Evolutionary conservation across 2,888 invertebrate genomes (phyloP), one percentile per base, ranked within the genome.

Genomic region (Nemapogon koenigi): DNA sequence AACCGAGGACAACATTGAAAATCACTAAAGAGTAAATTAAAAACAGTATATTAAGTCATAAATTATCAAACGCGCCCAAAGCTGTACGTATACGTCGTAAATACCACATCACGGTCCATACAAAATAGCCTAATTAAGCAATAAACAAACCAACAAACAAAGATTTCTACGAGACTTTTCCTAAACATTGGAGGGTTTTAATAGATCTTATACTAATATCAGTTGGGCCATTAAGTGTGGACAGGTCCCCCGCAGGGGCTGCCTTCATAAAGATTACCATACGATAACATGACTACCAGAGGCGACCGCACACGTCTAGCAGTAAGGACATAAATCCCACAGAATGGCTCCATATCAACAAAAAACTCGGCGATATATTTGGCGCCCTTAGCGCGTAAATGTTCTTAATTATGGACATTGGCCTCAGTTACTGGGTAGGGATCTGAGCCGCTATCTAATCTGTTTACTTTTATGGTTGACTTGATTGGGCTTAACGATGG

Each of bases 81-180:
- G 45, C 52, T 56, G 59, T 63, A 66, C 60, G n/a, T n/a, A n/a
- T 58, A 54, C 65, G 69, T 72, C 70, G 72, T 78, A 75, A 76
- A 78, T 75, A 70, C 71, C 68, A 57, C 71, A 55, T 72, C 76
- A 73, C 72, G 64, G 72, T 75, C 75, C 33, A 68, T 65, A 73
- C 75, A 73, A 72, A 75, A 76, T 72, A 73, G 71, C 59, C 75
- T 76, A 78, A 78, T 78, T 76, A 78, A 78, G 75, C 75, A 64
- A 78, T 78, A 76, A 41, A 76, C 76, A 72, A 69, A 70, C 59
- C 76, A 67, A 70, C 72, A 72, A 69, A 75, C 72, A 76, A n/a
- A 33, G 37, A 35, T 35, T 37, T 13, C 14, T 19, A 13, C 11
- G 37, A 32, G 27, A 64, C 53, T 46, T 60, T 59, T 58, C 63